These are phyloP conservation scores for Paramormyrops kingsleyae DNA, from an alignment of 2,113 vertebrate genomes.

Conservation along the genomic window DNA sequence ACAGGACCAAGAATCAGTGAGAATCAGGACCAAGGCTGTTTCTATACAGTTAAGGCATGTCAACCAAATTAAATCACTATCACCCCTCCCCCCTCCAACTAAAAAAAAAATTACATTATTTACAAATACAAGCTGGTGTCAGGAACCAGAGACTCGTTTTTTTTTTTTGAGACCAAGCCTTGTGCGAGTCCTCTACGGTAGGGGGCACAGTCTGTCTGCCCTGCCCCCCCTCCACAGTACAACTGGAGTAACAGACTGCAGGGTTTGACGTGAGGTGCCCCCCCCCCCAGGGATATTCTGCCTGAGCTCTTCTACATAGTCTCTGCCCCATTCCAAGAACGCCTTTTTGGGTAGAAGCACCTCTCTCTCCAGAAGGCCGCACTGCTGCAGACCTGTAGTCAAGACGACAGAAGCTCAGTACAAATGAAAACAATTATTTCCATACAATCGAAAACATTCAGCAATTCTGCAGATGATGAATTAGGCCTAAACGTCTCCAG, in stretches of 20 bases:
- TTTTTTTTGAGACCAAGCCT: background rate
- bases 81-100: constrained; percentile 1
- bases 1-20: background rate
- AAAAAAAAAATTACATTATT: constrained; percentile 34
- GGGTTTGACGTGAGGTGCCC: background rate
- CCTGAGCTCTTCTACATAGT: background rate
- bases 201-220: background rate
- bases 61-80: constrained; percentile 22
- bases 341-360: background rate
- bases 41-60: constrained; percentile 44
- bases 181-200: background rate
- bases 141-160: background rate
- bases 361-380: background rate
- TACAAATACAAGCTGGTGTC: constrained; percentile 27
- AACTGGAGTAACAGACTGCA: background rate
- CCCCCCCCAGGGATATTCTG: background rate
- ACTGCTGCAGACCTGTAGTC: background rate
- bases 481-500: background rate
- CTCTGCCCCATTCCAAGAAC: background rate
- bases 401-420: background rate
- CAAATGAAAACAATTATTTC: background rate
- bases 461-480: background rate
- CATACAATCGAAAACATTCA: background rate
- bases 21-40: background rate
- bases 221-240: background rate